phyloP scores from a whole-genome alignment of 2,888 invertebrate genomes.

The Agonopterix heracliana region DNA sequence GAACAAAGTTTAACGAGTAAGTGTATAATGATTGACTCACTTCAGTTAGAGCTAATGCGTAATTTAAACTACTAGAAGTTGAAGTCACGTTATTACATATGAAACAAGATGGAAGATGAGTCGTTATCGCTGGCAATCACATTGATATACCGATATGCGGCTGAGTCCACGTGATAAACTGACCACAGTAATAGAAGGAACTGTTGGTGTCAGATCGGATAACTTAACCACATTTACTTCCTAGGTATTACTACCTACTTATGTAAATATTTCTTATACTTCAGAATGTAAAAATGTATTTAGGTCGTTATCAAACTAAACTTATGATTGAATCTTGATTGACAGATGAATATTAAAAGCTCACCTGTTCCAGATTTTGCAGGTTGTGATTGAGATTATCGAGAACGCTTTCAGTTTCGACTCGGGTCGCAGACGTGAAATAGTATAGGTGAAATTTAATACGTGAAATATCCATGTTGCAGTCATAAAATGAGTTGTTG shows the following conservation, averaged over 20 bases:
- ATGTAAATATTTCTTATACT: too few relatives aligned
- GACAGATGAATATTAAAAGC: conserved; percentile 1
- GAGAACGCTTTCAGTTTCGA: conserved; percentile 25
- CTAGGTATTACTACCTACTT: not conserved
- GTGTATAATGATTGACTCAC: too few relatives aligned
- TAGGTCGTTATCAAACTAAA: too few relatives aligned
- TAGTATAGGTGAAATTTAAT: too few relatives aligned
- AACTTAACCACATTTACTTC: conserved; percentile 5
- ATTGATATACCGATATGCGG: conserved; percentile 8
- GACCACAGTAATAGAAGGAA: conserved; percentile 4
- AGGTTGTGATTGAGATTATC: conserved; percentile 15
- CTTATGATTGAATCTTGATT: conserved; percentile 1
- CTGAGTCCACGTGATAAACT: conserved; percentile 13
- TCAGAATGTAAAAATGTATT: too few relatives aligned
- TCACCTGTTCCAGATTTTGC: not conserved
- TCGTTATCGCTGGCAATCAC: conserved; percentile 16
- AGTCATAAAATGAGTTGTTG: too few relatives aligned
- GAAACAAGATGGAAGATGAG: conserved; percentile 18
- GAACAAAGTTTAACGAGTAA: too few relatives aligned
- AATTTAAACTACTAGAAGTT: too few relatives aligned
- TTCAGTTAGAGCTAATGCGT: too few relatives aligned
- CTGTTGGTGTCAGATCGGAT: not conserved
- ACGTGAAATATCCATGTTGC: too few relatives aligned
- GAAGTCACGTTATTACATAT: too few relatives aligned
- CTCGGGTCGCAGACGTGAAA: conserved; percentile 12